These are phyloP conservation scores for Macrochelys suwanniensis DNA, from an alignment of 2,797 vertebrate genomes.

Conservation along the genomic window DNA sequence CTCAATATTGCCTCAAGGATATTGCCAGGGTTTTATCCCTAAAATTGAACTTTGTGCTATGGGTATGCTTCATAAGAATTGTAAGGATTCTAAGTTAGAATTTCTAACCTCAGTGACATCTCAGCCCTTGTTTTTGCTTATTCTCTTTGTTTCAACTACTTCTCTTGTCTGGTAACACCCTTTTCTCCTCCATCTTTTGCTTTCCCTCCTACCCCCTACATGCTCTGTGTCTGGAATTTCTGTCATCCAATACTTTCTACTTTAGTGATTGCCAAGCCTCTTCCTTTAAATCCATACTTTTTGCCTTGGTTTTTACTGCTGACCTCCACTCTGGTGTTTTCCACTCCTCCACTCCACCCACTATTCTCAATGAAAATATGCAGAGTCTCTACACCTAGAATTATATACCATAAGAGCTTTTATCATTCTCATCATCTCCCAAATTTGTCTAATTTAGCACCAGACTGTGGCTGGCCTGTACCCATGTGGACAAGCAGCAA, in stretches of 20 bases:
- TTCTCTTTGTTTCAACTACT: neutral
- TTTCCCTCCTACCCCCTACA: no score
- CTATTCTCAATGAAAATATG: neutral
- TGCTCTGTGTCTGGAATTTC: no score
- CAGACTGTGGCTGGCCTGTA: neutral
- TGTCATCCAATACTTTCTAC: no score
- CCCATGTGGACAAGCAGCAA: neutral
- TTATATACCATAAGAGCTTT: neutral
- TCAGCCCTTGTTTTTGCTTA: neutral
- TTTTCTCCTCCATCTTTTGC: neutral
- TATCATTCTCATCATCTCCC: neutral
- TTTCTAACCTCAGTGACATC: no score
- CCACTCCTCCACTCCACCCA: neutral
- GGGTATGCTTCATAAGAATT: no score
- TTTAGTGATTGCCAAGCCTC: neutral
- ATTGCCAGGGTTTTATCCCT: neutral
- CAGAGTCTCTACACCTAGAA: neutral
- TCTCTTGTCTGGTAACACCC: neutral
- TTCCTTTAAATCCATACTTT: neutral
- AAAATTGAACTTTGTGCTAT: no score
- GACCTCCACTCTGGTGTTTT: neutral
- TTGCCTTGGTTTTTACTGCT: neutral
- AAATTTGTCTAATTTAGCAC: neutral
- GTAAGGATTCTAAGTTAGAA: no score
- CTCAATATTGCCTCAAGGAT: fast-evolving